A percentile compares a stretch with the other conserved stretches of the same genome.
Conservation (phyloP, 2,797 vertebrate genomes). For the Chiloscyllium punctatum region DNA sequence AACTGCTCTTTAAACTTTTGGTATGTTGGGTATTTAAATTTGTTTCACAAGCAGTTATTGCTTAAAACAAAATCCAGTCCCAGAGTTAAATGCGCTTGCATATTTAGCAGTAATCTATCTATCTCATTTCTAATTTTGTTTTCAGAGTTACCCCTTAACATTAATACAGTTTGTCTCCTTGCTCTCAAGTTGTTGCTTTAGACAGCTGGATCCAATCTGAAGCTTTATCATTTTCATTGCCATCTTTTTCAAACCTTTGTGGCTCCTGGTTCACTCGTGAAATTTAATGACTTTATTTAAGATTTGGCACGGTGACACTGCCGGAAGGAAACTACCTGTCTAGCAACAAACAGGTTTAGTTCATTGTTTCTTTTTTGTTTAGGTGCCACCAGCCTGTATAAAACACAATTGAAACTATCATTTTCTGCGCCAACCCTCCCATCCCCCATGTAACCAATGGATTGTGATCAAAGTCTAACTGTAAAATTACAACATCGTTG, state of each 20-base stretch:
- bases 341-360: not conserved
- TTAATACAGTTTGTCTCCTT: not conserved
- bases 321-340: not conserved
- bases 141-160: not conserved
- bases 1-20: not conserved
- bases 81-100: not conserved
- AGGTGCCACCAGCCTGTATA: not conserved
- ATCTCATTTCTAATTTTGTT: not conserved
- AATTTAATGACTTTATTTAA: not conserved
- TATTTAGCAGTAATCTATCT: not conserved
- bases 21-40: not conserved
- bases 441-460: not conserved
- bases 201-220: not conserved
- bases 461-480: not conserved
- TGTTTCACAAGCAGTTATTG: not conserved
- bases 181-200: not conserved
- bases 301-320: not conserved
- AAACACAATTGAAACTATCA: not conserved
- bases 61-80: not conserved
- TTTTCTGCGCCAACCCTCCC: not conserved
- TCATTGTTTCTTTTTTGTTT: not conserved
- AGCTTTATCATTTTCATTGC: not conserved
- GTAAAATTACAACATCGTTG: not conserved
- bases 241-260: not conserved
- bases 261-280: conserved; percentile 2